phyloP scores from a whole-genome alignment of 1,140 invertebrate genomes.

The Ptiloglossa arizonensis region DNA sequence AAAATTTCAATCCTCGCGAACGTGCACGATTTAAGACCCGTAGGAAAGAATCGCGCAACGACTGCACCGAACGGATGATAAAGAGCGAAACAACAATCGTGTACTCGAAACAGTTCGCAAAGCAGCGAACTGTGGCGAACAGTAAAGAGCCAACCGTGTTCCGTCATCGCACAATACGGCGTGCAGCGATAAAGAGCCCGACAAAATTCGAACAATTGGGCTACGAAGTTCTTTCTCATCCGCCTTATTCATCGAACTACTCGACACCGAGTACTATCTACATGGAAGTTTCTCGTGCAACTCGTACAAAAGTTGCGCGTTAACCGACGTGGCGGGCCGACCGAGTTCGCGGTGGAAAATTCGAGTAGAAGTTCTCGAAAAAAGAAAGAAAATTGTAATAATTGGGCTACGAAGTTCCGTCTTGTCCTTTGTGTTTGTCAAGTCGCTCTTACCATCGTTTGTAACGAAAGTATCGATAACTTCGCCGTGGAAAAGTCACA shows the following conservation, averaged over 20 bases:
- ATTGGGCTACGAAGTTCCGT: neutral
- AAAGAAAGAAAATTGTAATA: neutral
- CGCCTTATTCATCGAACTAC: neutral
- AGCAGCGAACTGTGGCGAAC: too few species aligned
- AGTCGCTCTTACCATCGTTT: neutral
- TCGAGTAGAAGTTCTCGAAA: neutral
- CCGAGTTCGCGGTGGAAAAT: neutral
- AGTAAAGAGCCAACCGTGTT: too few species aligned
- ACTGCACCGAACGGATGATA: too few species aligned
- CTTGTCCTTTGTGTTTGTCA: neutral
- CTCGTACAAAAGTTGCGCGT: neutral
- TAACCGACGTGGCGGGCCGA: too few species aligned
- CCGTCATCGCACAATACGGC: too few species aligned
- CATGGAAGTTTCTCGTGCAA: neutral
- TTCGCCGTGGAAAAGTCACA: neutral
- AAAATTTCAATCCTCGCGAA: too few species aligned
- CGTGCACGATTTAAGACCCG: too few species aligned
- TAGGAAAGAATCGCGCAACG: too few species aligned
- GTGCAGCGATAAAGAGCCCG: too few species aligned
- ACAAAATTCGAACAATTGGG: neutral
- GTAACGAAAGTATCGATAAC: neutral
- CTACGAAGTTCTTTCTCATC: neutral
- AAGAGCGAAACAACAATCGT: too few species aligned
- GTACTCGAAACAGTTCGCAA: too few species aligned
- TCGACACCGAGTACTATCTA: neutral